A percentile compares a stretch with the other conserved stretches of the same genome.
phyloP scores from a whole-genome alignment of 2,797 vertebrate species.

The Falco biarmicus region DNA sequence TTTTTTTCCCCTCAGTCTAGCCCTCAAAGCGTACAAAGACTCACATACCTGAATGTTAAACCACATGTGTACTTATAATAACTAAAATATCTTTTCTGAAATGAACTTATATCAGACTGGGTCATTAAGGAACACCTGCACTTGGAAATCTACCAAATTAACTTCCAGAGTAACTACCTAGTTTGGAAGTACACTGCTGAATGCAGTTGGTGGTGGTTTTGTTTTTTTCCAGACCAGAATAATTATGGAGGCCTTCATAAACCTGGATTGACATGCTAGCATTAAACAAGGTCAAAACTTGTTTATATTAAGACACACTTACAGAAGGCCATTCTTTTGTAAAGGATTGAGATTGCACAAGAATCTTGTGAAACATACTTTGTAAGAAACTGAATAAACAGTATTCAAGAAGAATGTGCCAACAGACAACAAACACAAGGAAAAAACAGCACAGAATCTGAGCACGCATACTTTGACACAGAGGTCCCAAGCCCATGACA shows the following conservation, averaged over 20 bases:
- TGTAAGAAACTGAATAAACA: not conserved
- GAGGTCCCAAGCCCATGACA: not conserved
- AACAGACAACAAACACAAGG: not conserved
- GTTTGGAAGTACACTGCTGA: not conserved
- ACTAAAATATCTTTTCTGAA: no score
- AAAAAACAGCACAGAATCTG: not conserved
- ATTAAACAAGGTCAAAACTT: conserved; percentile 35
- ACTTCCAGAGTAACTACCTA: not conserved
- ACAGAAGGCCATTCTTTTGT: not conserved
- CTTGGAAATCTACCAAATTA: not conserved
- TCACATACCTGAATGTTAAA: not conserved
- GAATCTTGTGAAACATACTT: not conserved
- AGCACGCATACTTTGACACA: not conserved
- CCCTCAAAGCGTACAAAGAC: not conserved
- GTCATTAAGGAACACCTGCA: not conserved
- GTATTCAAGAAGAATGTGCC: not conserved
- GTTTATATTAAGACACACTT: not conserved
- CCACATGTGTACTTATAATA: not conserved
- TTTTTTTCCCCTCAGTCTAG: not conserved
- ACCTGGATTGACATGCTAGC: not conserved
- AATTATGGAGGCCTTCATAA: not conserved
- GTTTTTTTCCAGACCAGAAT: not conserved
- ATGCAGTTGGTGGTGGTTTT: not conserved
- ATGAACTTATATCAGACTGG: not conserved
- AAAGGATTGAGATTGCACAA: not conserved